These are phyloP conservation scores for Alauda arvensis DNA, from an alignment of 2,797 vertebrate species.

Conservation along the genomic window DNA sequence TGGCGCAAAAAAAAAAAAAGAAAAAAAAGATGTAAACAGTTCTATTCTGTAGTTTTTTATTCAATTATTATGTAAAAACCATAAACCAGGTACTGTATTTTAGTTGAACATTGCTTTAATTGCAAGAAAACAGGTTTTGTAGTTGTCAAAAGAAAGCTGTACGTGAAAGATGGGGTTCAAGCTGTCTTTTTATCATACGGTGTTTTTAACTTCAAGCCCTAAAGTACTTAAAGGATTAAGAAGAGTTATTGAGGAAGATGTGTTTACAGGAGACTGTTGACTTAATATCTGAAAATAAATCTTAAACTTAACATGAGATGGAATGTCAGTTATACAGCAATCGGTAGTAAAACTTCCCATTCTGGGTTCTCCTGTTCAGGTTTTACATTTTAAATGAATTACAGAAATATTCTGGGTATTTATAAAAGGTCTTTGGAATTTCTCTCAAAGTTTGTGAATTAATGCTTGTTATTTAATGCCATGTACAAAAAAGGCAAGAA, in stretches of 20 bases:
- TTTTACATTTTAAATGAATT: constrained; percentile 52
- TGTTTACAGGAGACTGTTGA: constrained; percentile 50
- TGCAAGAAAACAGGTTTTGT: constrained; percentile 51
- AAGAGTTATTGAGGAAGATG: constrained; percentile 34
- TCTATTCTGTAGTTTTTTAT: constrained; percentile 77
- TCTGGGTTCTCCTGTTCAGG: constrained; percentile 56
- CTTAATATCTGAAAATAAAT: constrained; percentile 30
- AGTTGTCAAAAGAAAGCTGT: constrained; percentile 55
- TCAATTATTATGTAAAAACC: constrained; percentile 73
- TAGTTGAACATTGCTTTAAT: constrained; percentile 72
- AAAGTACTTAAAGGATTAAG: constrained; percentile 21
- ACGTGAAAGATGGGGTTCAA: constrained; percentile 56
- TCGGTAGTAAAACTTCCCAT: neutral
- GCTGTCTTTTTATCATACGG: constrained; percentile 44
- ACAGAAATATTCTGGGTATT: constrained; percentile 50
- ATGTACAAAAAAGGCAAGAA: neutral
- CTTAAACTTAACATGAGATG: neutral
- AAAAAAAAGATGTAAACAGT: constrained; percentile 65
- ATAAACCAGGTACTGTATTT: constrained; percentile 80
- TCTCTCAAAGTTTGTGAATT: constrained; percentile 56
- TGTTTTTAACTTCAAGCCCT: constrained; percentile 38
- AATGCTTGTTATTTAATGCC: constrained; percentile 55
- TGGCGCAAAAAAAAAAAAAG: constrained; percentile 51
- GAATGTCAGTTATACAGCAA: constrained; percentile 3
- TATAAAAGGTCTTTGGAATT: constrained; percentile 47